A percentile compares a stretch with the other conserved stretches of the same genome.
phyloP scores from a whole-genome alignment of 2,113 vertebrate genomes.

The Antechinus stuartii region DNA sequence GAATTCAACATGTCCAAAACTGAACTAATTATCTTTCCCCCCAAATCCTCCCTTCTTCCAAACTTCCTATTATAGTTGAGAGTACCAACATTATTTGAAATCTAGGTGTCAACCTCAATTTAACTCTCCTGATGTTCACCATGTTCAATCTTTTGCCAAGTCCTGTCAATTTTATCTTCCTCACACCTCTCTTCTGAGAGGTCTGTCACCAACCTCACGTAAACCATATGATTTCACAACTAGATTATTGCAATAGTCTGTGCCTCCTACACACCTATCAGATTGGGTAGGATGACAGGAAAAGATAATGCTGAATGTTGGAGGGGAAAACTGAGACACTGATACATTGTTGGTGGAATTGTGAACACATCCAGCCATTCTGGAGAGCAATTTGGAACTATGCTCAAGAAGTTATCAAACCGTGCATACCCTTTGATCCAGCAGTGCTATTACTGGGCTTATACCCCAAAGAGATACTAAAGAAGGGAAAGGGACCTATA shows the following conservation, averaged over 20 bases:
- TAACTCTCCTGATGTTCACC: background rate
- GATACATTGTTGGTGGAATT: too few species aligned
- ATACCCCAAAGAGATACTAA: too few species aligned
- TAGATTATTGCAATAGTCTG: background rate
- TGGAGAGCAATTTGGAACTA: too few species aligned
- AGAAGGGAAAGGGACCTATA: too few species aligned
- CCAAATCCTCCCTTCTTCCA: background rate
- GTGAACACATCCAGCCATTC: too few species aligned
- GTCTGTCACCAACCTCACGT: background rate
- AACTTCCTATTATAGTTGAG: background rate
- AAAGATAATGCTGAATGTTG: too few species aligned
- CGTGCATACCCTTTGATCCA: too few species aligned
- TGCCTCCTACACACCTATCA: too few species aligned
- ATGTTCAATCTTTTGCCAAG: background rate
- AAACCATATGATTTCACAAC: background rate
- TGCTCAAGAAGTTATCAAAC: too few species aligned
- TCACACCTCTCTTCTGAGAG: background rate
- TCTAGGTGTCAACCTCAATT: background rate
- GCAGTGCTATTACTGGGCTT: too few species aligned
- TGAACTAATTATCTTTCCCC: background rate
- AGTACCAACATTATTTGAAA: background rate
- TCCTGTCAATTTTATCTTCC: background rate
- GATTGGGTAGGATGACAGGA: too few species aligned
- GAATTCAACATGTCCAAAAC: background rate
- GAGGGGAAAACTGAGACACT: too few species aligned